Conservation (phyloP, 1,140 invertebrate species). For the Zophobas morio region DNA sequence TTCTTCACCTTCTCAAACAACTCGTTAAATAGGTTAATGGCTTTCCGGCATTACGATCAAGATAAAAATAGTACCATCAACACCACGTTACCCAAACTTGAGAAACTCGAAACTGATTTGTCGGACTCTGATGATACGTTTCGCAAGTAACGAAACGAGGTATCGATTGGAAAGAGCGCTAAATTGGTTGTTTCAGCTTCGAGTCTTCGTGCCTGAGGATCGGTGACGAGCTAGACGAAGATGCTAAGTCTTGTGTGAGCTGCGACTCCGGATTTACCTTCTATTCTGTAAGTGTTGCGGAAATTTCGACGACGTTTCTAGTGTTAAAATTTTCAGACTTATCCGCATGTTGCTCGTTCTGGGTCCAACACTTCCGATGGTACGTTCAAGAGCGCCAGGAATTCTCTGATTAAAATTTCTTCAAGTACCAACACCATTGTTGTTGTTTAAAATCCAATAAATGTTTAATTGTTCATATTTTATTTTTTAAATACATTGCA, state of each 20-base stretch:
- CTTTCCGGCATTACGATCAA: not conserved
- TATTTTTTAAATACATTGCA: slow-evolving; percentile 47
- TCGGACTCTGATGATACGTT: slow-evolving; percentile 44
- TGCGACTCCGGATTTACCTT: slow-evolving; percentile 40
- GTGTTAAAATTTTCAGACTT: slow-evolving; percentile 2
- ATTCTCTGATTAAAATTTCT: not conserved
- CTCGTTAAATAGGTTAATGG: no score
- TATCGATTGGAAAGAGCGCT: slow-evolving; percentile 5
- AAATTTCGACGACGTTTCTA: not conserved
- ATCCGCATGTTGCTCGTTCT: not conserved
- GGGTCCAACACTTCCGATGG: no score
- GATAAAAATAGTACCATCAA: not conserved
- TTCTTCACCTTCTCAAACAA: no score
- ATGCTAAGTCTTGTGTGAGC: slow-evolving; percentile 26
- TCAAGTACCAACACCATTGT: not conserved
- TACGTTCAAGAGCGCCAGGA: no score
- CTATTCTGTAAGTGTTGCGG: slow-evolving; percentile 40
- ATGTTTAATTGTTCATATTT: slow-evolving; percentile 32
- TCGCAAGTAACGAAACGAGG: slow-evolving; percentile 4
- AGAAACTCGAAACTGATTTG: not conserved
- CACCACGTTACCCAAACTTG: not conserved
- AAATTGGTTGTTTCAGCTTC: slow-evolving; percentile 33
- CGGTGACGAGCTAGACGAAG: slow-evolving; percentile 9
- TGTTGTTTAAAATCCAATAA: not conserved
- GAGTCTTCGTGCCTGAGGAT: slow-evolving; percentile 40